Conservation (phyloP, 2,888 invertebrate species). For the Drosophila neotestacea region DNA sequence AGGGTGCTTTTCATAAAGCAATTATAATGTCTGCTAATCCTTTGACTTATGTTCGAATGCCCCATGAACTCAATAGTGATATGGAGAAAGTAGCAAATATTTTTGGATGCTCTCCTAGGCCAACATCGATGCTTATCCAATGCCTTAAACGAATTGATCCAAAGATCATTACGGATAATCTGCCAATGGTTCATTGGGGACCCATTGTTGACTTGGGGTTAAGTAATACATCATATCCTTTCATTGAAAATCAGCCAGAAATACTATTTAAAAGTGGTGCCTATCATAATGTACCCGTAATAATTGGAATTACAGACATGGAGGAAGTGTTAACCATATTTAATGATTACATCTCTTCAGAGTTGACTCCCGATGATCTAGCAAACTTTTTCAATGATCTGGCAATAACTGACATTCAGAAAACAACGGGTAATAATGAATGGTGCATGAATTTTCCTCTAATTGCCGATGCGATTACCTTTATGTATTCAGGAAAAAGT, state of each 20-base stretch:
- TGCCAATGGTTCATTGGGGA: conserved; percentile 90
- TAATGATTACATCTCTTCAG: conserved; percentile 87
- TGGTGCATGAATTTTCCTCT: conserved; percentile 89
- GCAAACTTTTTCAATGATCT: conserved; percentile 88
- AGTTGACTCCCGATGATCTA: conserved; percentile 86
- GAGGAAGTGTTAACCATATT: conserved; percentile 90
- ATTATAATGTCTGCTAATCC: conserved; percentile 93
- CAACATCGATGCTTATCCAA: conserved; percentile 89
- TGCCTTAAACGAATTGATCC: conserved; percentile 89
- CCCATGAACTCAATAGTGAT: conserved; percentile 87
- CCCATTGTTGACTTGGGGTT: conserved; percentile 91
- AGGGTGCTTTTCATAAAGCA: conserved; percentile 89
- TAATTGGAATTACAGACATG: conserved; percentile 93
- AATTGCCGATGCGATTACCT: conserved; percentile 90
- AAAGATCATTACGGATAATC: conserved; percentile 87
- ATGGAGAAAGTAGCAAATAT: conserved; percentile 88
- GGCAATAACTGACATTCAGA: conserved; percentile 87
- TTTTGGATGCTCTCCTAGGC: conserved; percentile 89
- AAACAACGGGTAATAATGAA: conserved; percentile 86
- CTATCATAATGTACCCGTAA: conserved; percentile 89
- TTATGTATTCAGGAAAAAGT: conserved; percentile 90
- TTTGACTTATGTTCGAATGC: conserved; percentile 88
- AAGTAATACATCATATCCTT: conserved; percentile 88
- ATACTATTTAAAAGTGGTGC: conserved; percentile 88
- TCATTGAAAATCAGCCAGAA: conserved; percentile 89